A percentile compares a stretch with the other conserved stretches of the same genome.
These are phyloP conservation scores for Teleopsis dalmanni DNA, from an alignment of 1,140 invertebrate species.

Conservation along the genomic window DNA sequence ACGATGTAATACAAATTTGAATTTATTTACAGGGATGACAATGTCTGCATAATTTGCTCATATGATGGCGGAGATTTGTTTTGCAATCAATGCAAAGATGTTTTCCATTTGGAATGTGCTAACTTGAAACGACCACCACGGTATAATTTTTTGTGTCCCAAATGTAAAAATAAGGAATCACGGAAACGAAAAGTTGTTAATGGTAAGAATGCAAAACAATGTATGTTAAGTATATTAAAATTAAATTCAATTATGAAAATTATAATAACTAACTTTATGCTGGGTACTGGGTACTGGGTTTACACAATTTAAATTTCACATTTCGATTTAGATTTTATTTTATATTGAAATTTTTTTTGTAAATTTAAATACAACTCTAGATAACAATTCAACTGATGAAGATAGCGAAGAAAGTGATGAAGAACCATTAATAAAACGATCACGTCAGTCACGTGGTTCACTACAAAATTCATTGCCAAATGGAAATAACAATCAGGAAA, in stretches of 20 bases:
- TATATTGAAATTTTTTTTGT: background rate
- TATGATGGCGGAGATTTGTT: constrained; percentile 34
- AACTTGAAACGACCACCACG: constrained; percentile 28
- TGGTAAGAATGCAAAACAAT: constrained; percentile 15
- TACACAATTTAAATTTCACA: too few species aligned
- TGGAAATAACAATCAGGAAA: constrained; percentile 14
- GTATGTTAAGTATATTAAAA: constrained; percentile 28
- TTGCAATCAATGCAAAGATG: constrained; percentile 24
- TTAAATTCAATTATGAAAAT: too few species aligned
- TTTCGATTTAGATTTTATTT: too few species aligned
- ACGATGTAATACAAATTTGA: background rate
- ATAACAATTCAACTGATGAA: constrained; percentile 4
- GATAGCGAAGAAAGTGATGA: constrained; percentile 25
- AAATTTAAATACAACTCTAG: too few species aligned
- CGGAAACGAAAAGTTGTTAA: constrained; percentile 5
- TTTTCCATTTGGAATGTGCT: constrained; percentile 33
- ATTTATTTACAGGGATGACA: constrained; percentile 18
- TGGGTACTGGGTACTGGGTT: too few species aligned
- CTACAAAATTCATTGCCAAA: constrained; percentile 23
- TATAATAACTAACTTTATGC: too few species aligned
- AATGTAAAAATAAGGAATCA: constrained; percentile 27
- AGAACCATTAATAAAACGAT: constrained; percentile 29
- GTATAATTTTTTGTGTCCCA: constrained; percentile 25
- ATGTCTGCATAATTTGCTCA: constrained; percentile 27
- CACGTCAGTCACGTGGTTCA: constrained; percentile 24